Evolutionary conservation across 2,797 vertebrate species (phyloP).

Genomic region (Lithobates pipiens): DNA sequence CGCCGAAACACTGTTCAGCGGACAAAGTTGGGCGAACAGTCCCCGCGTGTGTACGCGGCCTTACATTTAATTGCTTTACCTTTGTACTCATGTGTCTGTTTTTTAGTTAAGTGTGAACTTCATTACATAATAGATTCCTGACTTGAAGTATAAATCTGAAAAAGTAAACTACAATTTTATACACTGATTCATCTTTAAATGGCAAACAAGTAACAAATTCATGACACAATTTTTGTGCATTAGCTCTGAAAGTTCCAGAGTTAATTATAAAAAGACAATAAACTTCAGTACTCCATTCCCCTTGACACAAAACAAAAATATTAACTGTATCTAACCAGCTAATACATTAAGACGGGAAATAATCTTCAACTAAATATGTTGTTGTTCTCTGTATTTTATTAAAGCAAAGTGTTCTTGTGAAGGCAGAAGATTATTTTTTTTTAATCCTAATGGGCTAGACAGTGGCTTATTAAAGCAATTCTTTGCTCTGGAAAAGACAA

Average conservation of each 20-base stretch:
- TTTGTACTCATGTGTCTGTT: not conserved
- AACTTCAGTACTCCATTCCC: conserved; percentile 27
- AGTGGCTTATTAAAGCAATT: conserved; percentile 49
- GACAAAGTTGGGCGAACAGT: no score
- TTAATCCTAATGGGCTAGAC: conserved; percentile 51
- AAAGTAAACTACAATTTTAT: not conserved
- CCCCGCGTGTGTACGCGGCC: no score
- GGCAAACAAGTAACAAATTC: not conserved
- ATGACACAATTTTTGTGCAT: conserved; percentile 12
- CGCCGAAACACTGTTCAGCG: no score
- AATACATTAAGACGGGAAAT: conserved; percentile 46
- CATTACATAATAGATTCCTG: not conserved
- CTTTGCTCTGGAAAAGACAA: conserved; percentile 43
- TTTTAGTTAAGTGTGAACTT: not conserved
- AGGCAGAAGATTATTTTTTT: conserved; percentile 45
- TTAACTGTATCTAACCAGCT: conserved; percentile 45
- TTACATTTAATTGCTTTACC: not conserved
- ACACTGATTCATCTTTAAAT: not conserved
- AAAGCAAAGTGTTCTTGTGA: conserved; percentile 45
- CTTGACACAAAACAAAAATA: conserved; percentile 41
- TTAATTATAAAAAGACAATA: conserved; percentile 44
- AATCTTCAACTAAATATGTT: conserved; percentile 48
- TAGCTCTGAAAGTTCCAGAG: conserved; percentile 20
- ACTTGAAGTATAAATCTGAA: not conserved
- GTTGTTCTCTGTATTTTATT: conserved; percentile 38